These are phyloP conservation scores for Geotrypetes seraphini DNA, from an alignment of 2,797 vertebrate species.

Conservation along the genomic window DNA sequence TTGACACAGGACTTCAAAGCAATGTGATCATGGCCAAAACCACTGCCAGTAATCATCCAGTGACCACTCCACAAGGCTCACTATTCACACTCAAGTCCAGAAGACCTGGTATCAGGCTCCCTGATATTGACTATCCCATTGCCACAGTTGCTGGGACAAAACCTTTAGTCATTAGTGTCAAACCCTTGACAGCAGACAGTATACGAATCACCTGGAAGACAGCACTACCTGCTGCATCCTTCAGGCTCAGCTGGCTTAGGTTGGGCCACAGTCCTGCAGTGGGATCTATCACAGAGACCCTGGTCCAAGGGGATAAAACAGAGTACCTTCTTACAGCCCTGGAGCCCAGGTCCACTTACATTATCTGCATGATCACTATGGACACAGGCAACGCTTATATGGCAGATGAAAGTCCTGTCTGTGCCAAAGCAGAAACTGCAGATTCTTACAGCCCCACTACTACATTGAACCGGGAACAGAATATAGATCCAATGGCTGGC, in stretches of 20 bases:
- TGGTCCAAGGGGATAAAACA: slow-evolving; percentile 78
- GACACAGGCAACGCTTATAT: slow-evolving; percentile 54
- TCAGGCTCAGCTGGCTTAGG: slow-evolving; percentile 82
- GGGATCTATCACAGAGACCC: slow-evolving; percentile 85
- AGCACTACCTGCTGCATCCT: slow-evolving; percentile 69
- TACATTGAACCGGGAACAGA: slow-evolving; percentile 57
- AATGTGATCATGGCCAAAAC: slow-evolving; percentile 20
- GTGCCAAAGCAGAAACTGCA: slow-evolving; percentile 80
- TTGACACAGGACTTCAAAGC: slow-evolving; percentile 30
- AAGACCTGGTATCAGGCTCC: slow-evolving; percentile 67
- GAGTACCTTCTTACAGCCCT: slow-evolving; percentile 81
- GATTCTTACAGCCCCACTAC: slow-evolving; percentile 43
- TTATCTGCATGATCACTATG: slow-evolving; percentile 85
- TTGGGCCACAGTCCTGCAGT: slow-evolving; percentile 72
- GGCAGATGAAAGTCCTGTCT: slow-evolving; percentile 71
- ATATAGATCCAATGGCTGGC: slow-evolving; percentile 45
- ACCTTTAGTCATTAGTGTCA: slow-evolving; percentile 75
- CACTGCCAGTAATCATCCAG: slow-evolving; percentile 16
- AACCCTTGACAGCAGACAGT: slow-evolving; percentile 76
- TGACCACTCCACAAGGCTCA: slow-evolving; percentile 67
- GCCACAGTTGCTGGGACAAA: slow-evolving; percentile 72
- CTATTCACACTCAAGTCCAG: slow-evolving; percentile 82
- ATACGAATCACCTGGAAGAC: slow-evolving; percentile 83
- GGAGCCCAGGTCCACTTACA: slow-evolving; percentile 79
- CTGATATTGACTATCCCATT: slow-evolving; percentile 71